Base-by-base conservation (phyloP, 2,888 invertebrate genomes). In the Danaus chrysippus region DNA sequence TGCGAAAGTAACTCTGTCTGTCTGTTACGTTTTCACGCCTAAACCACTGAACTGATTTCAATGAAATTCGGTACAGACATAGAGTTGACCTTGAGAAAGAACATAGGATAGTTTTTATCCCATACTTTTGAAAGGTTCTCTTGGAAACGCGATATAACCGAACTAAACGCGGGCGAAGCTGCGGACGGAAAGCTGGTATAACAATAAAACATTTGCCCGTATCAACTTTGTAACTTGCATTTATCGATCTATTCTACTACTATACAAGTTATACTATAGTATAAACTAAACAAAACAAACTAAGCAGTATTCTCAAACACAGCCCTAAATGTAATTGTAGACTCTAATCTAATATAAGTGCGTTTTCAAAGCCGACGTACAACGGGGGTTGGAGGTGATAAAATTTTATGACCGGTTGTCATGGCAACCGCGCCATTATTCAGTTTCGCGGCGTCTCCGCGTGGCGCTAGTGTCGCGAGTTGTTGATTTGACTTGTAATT, bases 341-440 rank as follows among this genome's bases (percentile, higher is more conserved):
- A 58, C 66, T 69, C 67, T 69, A 71, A 73, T 73, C 73, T 73
- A 70, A 73, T 73, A 71, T 58, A 68, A 72, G 43, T 61, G 68
- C 76, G 77, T 72, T 74, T 79, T 80, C 79, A 79, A 75, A 79
- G 64, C 23, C 75, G 72, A 69, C 59, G 58, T 70, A 67, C 71
- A 73, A 61, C 65, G 76, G 82, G 84, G 81, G 83, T 75, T 81
- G 76, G 77, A 73, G 82, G 23, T 75, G 79, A 80, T 89, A 87
- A 88, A 89, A 88, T 88, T 89, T 89, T 89, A 89, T 81, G 87
- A 86, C 77, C 79, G 64, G 86, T 85, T 68, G 71, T 77, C 79
- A 84, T 86, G 76, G 80, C 82, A 77, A 87, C 89, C 79, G 76
- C 68, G 86, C 87, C 85, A 84, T 86, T 79, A 34, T 76, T 65